Evolutionary conservation across 2,113 vertebrate species (phyloP), one percentile per base, ranked within the genome.

Genomic region (Tinamus guttatus): DNA sequence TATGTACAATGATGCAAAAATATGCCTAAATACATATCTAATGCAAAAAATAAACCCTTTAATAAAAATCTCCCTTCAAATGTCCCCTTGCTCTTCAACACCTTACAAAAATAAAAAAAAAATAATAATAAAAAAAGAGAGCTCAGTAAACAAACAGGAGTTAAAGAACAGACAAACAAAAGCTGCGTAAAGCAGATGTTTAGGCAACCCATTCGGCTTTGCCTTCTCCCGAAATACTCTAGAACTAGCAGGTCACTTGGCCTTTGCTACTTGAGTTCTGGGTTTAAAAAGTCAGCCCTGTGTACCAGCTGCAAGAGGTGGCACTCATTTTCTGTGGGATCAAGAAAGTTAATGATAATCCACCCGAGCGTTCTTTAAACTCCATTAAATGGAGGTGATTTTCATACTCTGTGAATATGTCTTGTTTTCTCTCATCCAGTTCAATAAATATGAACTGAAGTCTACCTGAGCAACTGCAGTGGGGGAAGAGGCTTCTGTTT

Each of bases 1-100:
- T 95, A 95, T 96, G 77, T 96, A 96, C 93, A 97, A 54, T 56
- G 92, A 95, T 95, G 94, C 89, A 97, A 97, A 97, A 97, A 96
- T 95, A 96, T 82, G 90, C 95, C 95, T 94, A 76, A 92, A 92
- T 93, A 97, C 87, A 75, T 95, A 94, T 90, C 36, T 77, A 90
- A 95, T 92, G 94, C 92, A 95, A 95, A 95, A 95, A 97, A 95
- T 86, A 93, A 96, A 94, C 90, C 65, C 88, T 93, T 96, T 95
- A 78, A 92, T 93, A 94, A 96, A 36, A 89, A 94, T 89, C 63
- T 96, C 92, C 94, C 74, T 87, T 96, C 90, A 73, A 94, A 85
- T 64, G 92, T 86, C 80, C 81, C 85, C 85, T 80, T 95, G 93
- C 75, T 82, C 89, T 95, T 93, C 82, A 84, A 93, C 11, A 79